phyloP scores from a whole-genome alignment of 2,797 vertebrate genomes.

The Tamandua tetradactyla region DNA sequence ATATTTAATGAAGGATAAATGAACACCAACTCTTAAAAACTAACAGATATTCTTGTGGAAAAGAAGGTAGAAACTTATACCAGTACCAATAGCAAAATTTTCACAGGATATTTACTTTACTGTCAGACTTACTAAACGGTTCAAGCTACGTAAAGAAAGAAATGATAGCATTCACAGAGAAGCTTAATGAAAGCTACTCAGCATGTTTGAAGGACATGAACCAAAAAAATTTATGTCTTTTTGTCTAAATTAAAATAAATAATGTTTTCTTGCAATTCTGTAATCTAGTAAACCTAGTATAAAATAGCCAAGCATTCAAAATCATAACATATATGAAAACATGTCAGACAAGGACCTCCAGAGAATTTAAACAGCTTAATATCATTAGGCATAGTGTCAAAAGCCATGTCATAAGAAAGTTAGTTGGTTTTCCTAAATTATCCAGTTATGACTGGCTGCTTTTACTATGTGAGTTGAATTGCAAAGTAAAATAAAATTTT shows the following conservation, averaged over 20 bases:
- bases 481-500: neutral
- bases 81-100: neutral
- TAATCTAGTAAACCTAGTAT: neutral
- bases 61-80: neutral
- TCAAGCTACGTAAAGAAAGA: neutral
- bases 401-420: neutral
- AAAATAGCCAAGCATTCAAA: neutral
- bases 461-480: neutral
- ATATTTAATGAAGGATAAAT: neutral
- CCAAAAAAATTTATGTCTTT: neutral
- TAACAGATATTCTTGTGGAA: neutral
- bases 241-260: neutral
- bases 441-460: neutral
- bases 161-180: neutral
- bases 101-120: neutral
- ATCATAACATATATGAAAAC: neutral
- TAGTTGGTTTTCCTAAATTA: neutral
- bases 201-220: neutral
- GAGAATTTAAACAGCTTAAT: neutral
- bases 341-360: neutral
- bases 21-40: neutral
- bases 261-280: neutral
- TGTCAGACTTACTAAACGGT: neutral
- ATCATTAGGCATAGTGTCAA: neutral
- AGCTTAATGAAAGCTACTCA: neutral